phyloP scores from a whole-genome alignment of 1,140 invertebrate genomes.

The Drosophila pallidifrons region DNA sequence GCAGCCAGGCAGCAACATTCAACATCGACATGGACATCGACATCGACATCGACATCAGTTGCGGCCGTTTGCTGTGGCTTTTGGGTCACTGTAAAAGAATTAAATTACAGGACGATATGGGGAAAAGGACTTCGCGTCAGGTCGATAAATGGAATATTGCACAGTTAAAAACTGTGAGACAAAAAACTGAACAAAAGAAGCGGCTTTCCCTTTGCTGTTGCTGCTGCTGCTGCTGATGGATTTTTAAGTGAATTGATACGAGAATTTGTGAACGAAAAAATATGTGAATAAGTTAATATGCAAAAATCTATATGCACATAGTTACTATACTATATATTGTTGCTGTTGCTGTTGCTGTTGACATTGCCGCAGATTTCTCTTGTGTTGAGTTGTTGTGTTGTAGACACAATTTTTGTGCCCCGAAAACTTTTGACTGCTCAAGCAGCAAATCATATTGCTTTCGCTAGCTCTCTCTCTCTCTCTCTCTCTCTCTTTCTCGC shows the following conservation, averaged over 20 bases:
- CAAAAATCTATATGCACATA: neutral
- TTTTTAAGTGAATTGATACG: constrained; percentile 10
- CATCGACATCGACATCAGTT: constrained; percentile 14
- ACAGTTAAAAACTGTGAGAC: constrained; percentile 21
- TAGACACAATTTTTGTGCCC: constrained; percentile 43
- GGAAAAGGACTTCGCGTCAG: constrained; percentile 14
- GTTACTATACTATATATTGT: neutral
- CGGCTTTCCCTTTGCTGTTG: neutral
- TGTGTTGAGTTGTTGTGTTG: constrained; percentile 16
- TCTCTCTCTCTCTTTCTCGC: constrained; percentile 7
- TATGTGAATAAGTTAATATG: neutral
- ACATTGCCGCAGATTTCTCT: constrained; percentile 40
- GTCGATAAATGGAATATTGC: constrained; percentile 55
- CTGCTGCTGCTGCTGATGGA: neutral
- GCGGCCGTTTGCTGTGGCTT: constrained; percentile 37
- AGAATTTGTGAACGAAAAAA: neutral
- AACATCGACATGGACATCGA: constrained; percentile 5
- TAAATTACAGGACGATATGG: constrained; percentile 52
- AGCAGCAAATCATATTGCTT: constrained; percentile 79
- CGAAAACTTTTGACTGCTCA: constrained; percentile 74
- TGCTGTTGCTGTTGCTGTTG: too few species aligned
- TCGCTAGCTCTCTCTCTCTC: constrained; percentile 7
- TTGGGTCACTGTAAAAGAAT: constrained; percentile 62
- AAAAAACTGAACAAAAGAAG: neutral
- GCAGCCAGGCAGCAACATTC: neutral